These are phyloP conservation scores for Nomia melanderi DNA, from an alignment of 1,140 invertebrate genomes.

Conservation along the genomic window DNA sequence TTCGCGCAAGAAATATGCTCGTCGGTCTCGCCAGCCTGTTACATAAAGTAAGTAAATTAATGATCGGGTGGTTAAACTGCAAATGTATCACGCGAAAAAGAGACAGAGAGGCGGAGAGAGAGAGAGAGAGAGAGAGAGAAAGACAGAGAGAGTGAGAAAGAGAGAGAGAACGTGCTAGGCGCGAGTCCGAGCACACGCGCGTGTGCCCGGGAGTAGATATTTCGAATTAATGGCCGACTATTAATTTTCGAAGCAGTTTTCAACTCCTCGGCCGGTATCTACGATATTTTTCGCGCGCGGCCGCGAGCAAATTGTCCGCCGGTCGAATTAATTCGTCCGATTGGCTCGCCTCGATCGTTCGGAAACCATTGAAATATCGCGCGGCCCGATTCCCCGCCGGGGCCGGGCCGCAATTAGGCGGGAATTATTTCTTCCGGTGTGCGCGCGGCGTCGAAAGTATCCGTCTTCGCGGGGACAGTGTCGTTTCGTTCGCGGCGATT, in stretches of 20 bases:
- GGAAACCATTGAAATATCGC: conserved; percentile 39
- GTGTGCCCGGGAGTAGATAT: conserved; percentile 20
- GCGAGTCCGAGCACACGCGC: neutral
- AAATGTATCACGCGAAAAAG: conserved; percentile 38
- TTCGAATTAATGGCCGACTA: conserved; percentile 53
- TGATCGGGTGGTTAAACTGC: conserved; percentile 49
- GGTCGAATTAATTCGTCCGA: conserved; percentile 28
- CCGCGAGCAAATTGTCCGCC: neutral
- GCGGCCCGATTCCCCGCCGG: neutral
- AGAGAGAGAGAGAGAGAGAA: too few relatives aligned
- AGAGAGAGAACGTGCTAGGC: too few relatives aligned
- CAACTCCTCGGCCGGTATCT: conserved; percentile 47
- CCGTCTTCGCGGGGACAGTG: neutral
- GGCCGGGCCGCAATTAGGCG: conserved; percentile 26
- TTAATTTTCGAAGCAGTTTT: conserved; percentile 60
- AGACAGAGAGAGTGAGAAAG: too few relatives aligned
- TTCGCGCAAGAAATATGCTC: conserved; percentile 40
- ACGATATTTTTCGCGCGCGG: conserved; percentile 22
- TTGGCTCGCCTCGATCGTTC: conserved; percentile 11
- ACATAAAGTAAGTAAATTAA: conserved; percentile 50
- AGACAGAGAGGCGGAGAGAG: too few relatives aligned
- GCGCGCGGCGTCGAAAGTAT: neutral
- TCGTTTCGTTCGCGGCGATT: conserved; percentile 11
- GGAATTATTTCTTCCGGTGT: conserved; percentile 36
- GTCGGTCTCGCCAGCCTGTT: conserved; percentile 28